Percentiles rank a stretch among this genome's conserved stretches.
Evolutionary conservation across 2,113 vertebrate species (phyloP).

Genomic region (Sinocyclocheilus anshuiensis): DNA sequence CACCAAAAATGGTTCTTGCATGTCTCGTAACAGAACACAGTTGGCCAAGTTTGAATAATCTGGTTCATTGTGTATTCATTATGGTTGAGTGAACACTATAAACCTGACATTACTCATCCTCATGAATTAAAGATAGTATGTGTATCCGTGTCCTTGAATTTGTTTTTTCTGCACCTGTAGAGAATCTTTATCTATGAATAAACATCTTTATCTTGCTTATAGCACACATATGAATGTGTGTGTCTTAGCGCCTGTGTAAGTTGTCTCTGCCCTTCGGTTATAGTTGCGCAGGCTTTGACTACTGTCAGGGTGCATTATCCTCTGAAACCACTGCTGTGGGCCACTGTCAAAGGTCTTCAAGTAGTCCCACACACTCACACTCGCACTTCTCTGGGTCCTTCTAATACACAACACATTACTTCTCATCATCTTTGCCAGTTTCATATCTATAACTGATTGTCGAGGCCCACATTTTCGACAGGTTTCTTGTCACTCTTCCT

Average conservation of each 20-base stretch:
- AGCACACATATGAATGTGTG: neutral
- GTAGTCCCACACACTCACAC: constrained; percentile 23
- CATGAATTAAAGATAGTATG: neutral
- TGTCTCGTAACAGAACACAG: neutral
- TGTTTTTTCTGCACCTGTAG: neutral
- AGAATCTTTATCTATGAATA: neutral
- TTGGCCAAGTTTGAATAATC: neutral
- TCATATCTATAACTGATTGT: neutral
- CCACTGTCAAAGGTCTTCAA: constrained; percentile 26
- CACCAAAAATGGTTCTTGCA: too few species aligned
- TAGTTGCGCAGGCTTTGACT: constrained; percentile 42
- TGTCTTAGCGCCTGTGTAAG: constrained; percentile 12
- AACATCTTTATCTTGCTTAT: neutral
- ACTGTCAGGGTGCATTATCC: constrained; percentile 51
- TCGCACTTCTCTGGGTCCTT: neutral
- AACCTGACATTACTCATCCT: constrained; percentile 24
- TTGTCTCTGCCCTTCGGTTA: constrained; percentile 32
- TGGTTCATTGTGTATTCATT: constrained; percentile 1
- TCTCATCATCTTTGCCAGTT: neutral
- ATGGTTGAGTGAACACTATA: neutral
- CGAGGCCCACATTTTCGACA: neutral
- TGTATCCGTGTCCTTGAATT: neutral
- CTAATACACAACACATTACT: constrained; percentile 6
- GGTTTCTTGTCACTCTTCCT: constrained; percentile 1
- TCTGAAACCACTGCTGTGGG: constrained; percentile 36